Base-by-base conservation (phyloP, 2,797 vertebrate genomes). In the Clarias laeviceps region DNA sequence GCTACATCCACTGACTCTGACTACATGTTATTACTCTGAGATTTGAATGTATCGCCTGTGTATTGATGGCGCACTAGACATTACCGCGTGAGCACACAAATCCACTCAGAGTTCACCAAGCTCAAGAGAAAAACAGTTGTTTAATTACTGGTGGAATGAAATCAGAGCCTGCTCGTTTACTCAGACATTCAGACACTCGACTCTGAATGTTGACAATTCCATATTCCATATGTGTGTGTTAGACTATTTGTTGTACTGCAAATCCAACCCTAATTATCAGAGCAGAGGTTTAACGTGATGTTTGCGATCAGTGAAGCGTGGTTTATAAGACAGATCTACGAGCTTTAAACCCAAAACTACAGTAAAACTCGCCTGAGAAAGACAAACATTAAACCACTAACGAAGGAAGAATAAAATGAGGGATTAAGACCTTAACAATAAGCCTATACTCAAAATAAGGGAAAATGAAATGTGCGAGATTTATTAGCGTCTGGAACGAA, bases 381-480 rank as follows among this genome's bases (percentile, higher is more conserved):
- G 73, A 32, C 56, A 56, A 76, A 56, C 73, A 76, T 76, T 1
- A 76, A 76, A 76, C 73, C 73, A 20, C 73, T 76, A 76, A 76
- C 27, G 73, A 76, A 56, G 73, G 73, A 56, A 29, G n/a, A 56
- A 56, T 54, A 76, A 76, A 76, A 56, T 3, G 27, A 56, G 45
- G 73, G 73, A 76, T 76, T 56, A 56, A 18, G 7, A 20, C 17
- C 3, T 0, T 76, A 56, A 29, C 45, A 54, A 54, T 18, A n/a
- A 50, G 72, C 17, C 40, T 7, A 17, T 27, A 7, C 27, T 57
- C n/a, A 76, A 17, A 29, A 29, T 20, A 29, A 56, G 0, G 27
- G 27, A 56, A 56, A 76, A 32, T 56, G 3, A 76, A 76, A 54
- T 5, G 24, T 20, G 50, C 1, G 8, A 76, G 27, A 56, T 20